Base-by-base conservation (phyloP, 2,797 vertebrate genomes). In the Sebastes goodei region DNA sequence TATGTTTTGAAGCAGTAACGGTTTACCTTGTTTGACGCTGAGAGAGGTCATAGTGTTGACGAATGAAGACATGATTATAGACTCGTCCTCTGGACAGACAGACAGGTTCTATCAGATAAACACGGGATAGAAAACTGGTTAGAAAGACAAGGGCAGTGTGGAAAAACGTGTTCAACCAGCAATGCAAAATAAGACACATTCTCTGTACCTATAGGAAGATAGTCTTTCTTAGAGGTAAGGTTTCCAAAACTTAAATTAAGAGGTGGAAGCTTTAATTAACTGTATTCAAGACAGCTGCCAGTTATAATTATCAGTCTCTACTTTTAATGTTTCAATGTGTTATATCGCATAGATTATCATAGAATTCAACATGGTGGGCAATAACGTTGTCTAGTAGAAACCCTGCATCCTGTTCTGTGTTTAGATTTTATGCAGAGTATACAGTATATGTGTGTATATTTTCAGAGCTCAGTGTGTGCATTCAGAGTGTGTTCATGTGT, bases 61-160 rank as follows among this genome's bases (percentile, higher is more conserved):
- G 79, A 99, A 99, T 67, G 98, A 99, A n/a, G 98, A 99, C 98
- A 99, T 99, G 89, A 99, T 99, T 86, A 99, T 99, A 0, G 98
- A 99, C 89, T 99, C 98, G 87, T 99, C 98, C 92, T 99, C 98
- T 61, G 98, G 98, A 93, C 98, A 99, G 67, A 99, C 98, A 2
- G 98, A 99, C 90, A 99, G 96, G 95, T 99, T 99, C 98, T 99
- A 46, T 70, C 2, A 61, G 35, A 35, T 0, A 46, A 2, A 67
- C 6, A 33, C n/a, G 70, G 62, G 2, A 78, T 3, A 30, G 25
- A n/a, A 75, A 29, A 33, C 3, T 4, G 29, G 52, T 73, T 42
- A 53, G 25, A 69, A 12, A 85, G 7, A 53, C 12, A 59, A 21
- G 14, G 21, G n/a, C 38, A 38, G 11, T 38, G 35, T 38, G 12